These are phyloP conservation scores for Proctacanthus coquilletti DNA, from an alignment of 1,140 invertebrate genomes.

Conservation along the genomic window DNA sequence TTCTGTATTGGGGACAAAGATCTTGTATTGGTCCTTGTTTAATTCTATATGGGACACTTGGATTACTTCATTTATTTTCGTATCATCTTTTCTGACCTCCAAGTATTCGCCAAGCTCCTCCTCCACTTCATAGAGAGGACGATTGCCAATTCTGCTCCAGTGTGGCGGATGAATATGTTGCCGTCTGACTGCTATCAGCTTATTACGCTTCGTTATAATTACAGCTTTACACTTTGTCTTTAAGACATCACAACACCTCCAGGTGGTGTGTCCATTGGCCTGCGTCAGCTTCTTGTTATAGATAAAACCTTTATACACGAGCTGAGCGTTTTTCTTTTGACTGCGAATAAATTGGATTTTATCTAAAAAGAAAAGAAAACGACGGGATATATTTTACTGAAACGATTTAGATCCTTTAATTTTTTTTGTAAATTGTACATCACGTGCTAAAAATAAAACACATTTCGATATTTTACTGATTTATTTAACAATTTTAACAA, in stretches of 20 bases:
- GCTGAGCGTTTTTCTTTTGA: slow-evolving; percentile 24
- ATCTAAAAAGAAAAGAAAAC: slow-evolving; percentile 3
- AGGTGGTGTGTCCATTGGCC: slow-evolving; percentile 24
- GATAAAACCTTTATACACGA: slow-evolving; percentile 20
- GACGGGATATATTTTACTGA: not conserved
- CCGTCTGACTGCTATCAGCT: slow-evolving; percentile 15
- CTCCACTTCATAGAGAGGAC: slow-evolving; percentile 18
- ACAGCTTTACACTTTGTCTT: slow-evolving; percentile 23
- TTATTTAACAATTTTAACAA: no score
- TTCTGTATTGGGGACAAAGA: not conserved
- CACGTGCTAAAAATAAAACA: no score
- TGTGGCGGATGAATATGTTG: slow-evolving; percentile 20
- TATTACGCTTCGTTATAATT: slow-evolving; percentile 18
- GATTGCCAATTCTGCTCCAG: slow-evolving; percentile 12
- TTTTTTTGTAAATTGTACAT: no score
- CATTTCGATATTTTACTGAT: no score
- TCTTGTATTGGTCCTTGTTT: not conserved
- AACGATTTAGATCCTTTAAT: no score
- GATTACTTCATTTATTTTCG: slow-evolving; percentile 20
- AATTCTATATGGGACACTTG: slow-evolving; percentile 10
- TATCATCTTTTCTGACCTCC: slow-evolving; percentile 19
- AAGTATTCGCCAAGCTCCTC: slow-evolving; percentile 23
- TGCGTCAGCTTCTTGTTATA: slow-evolving; percentile 27
- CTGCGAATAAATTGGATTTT: slow-evolving; percentile 17
- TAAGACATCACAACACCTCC: slow-evolving; percentile 20